Evolutionary conservation across 2,113 vertebrate species (phyloP).

Genomic region (Pituophis catenifer): DNA sequence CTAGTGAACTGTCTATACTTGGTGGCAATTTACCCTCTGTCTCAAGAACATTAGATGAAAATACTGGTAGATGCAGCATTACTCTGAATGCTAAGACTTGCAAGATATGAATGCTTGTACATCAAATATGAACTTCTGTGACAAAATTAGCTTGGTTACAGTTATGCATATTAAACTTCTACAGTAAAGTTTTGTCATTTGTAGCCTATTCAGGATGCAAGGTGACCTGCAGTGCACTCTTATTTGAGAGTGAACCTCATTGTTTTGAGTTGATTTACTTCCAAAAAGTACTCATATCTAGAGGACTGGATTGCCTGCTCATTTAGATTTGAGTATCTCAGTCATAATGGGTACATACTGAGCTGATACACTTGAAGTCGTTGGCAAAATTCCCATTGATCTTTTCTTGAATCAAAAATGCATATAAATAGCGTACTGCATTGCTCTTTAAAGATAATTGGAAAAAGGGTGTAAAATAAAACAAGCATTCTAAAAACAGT

Average conservation of each 20-base stretch:
- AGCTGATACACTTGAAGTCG: neutral
- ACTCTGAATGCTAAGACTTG: neutral
- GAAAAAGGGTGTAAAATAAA: conserved; percentile 38
- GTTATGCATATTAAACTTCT: neutral
- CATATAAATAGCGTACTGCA: neutral
- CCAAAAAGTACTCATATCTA: neutral
- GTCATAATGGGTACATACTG: neutral
- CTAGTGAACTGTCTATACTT: neutral
- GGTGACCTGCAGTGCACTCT: neutral
- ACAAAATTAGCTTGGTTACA: neutral
- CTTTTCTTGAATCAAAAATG: neutral
- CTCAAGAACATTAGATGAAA: neutral
- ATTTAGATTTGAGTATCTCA: neutral
- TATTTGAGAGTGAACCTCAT: neutral
- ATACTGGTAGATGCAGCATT: neutral
- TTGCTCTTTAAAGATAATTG: conserved; percentile 6
- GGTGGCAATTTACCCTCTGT: neutral
- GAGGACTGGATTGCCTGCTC: neutral
- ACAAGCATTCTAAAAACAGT: conserved; percentile 39
- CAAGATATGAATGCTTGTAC: neutral
- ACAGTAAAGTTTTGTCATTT: neutral
- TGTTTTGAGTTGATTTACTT: neutral
- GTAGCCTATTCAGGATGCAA: neutral
- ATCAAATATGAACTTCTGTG: neutral
- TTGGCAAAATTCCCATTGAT: conserved; percentile 7